A percentile compares a stretch with the other conserved stretches of the same genome.
These are phyloP conservation scores for Channa maculata DNA, from an alignment of 2,113 vertebrate species.

Conservation along the genomic window DNA sequence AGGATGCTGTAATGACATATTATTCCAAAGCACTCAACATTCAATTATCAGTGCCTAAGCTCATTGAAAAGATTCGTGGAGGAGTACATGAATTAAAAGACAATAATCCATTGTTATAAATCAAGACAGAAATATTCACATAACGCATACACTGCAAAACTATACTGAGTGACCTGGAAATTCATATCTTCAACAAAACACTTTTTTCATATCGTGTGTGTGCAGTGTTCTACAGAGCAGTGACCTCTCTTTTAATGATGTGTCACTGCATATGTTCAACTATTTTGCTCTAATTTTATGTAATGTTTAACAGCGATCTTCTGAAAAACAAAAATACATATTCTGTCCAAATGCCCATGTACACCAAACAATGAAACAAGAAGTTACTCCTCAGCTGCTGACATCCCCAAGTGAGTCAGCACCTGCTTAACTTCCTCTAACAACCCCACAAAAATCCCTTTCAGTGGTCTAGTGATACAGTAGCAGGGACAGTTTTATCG, in stretches of 20 bases:
- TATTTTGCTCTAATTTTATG: not conserved
- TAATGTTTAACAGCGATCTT: not conserved
- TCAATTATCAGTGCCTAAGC: not conserved
- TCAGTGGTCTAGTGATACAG: not conserved
- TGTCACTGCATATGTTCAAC: not conserved
- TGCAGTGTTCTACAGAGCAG: not conserved
- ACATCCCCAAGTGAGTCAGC: conserved; percentile 21
- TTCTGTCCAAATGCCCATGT: too few species aligned
- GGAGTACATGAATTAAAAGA: not conserved
- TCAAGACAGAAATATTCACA: not conserved
- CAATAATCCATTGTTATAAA: not conserved
- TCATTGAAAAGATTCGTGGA: not conserved
- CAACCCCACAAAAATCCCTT: not conserved
- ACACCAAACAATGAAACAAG: conserved; percentile 20
- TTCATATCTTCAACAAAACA: too few species aligned
- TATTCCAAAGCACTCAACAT: not conserved
- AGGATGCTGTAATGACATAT: conserved; percentile 12
- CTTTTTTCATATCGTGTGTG: not conserved
- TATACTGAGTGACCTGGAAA: too few species aligned
- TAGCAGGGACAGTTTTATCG: not conserved
- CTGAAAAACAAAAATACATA: not conserved
- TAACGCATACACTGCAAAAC: not conserved
- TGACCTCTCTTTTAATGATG: not conserved
- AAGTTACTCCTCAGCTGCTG: conserved; percentile 8
- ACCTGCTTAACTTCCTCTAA: conserved; percentile 43